Percentiles rank a stretch among this genome's conserved stretches.
These are phyloP conservation scores for Hippocampus comes DNA, from an alignment of 2,113 vertebrate species.

Conservation along the genomic window DNA sequence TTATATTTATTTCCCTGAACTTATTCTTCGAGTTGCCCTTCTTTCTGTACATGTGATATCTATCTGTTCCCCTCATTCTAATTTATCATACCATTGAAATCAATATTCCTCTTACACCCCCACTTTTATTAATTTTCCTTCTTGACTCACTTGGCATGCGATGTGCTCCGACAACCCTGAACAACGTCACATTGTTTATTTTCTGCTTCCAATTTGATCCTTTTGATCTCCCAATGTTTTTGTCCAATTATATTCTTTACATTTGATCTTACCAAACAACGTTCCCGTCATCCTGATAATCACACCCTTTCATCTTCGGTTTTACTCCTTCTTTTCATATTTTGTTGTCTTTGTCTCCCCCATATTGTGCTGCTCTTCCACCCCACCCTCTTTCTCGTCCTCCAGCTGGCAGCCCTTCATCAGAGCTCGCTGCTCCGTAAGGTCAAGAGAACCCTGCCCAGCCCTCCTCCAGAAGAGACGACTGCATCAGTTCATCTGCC, in stretches of 20 bases:
- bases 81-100: neutral
- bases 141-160: neutral
- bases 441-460: conserved; percentile 96
- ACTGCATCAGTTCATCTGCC: conserved; percentile 73
- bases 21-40: conserved; percentile 46
- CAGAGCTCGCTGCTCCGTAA: conserved; percentile 90
- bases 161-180: neutral
- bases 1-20: conserved; percentile 40
- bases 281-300: conserved; percentile 11
- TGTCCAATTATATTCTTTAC: neutral
- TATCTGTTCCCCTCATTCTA: neutral
- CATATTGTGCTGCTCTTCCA: conserved; percentile 27
- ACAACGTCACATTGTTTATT: neutral
- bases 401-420: conserved; percentile 87
- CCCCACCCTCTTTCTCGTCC: conserved; percentile 41
- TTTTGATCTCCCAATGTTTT: neutral
- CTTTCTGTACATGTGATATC: conserved; percentile 9
- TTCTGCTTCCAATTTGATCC: neutral
- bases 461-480: conserved; percentile 92
- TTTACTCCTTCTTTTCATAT: conserved; percentile 8
- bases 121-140: neutral
- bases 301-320: conserved; percentile 4
- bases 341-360: conserved; percentile 31
- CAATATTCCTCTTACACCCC: neutral
- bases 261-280: neutral